These are phyloP conservation scores for Brachionichthys hirsutus DNA, from an alignment of 2,113 vertebrate genomes.

Conservation along the genomic window DNA sequence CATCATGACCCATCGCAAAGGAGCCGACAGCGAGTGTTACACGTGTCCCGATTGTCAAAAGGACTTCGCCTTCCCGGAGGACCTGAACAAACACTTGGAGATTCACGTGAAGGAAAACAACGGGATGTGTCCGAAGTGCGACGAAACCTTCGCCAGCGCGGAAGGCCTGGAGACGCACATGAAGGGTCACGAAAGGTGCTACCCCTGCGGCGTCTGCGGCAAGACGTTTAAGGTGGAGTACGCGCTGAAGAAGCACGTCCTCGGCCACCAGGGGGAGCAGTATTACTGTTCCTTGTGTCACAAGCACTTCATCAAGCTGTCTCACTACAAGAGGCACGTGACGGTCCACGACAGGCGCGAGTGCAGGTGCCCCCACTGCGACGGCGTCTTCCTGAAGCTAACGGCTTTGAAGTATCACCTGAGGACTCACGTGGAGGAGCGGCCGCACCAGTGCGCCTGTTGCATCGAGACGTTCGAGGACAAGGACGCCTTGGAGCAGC, in stretches of 20 bases:
- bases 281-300: constrained; percentile 58
- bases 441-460: constrained; percentile 63
- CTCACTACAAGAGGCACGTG: constrained; percentile 64
- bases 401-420: constrained; percentile 66
- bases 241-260: constrained; percentile 63
- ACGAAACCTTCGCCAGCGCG: constrained; percentile 39
- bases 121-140: constrained; percentile 62
- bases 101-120: constrained; percentile 58
- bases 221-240: constrained; percentile 68
- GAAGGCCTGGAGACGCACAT: constrained; percentile 62
- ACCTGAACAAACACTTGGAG: constrained; percentile 64
- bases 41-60: constrained; percentile 59
- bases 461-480: constrained; percentile 64
- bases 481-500: constrained; percentile 57
- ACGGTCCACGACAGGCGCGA: constrained; percentile 60
- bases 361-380: constrained; percentile 65
- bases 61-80: constrained; percentile 51
- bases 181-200: constrained; percentile 50
- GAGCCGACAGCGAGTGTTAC: constrained; percentile 27
- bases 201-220: constrained; percentile 55
- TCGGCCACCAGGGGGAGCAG: constrained; percentile 45
- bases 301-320: constrained; percentile 61
- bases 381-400: constrained; percentile 56
- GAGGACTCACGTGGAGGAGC: constrained; percentile 58
- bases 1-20: constrained; percentile 56